These are phyloP conservation scores for Regulus satrapa DNA, from an alignment of 2,113 vertebrate genomes.

Conservation along the genomic window DNA sequence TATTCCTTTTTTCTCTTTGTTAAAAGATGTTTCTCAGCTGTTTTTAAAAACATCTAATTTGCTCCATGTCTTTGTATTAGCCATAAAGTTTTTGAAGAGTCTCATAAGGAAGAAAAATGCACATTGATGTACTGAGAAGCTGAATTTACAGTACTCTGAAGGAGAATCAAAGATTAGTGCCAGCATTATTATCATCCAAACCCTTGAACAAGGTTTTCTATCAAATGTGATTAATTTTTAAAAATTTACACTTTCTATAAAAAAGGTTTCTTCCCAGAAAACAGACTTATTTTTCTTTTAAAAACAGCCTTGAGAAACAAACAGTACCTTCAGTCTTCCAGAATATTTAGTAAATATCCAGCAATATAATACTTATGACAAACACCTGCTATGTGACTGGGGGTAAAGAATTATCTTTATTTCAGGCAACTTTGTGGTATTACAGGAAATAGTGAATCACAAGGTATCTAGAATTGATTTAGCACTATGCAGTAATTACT, in stretches of 20 bases:
- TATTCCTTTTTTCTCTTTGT: neutral
- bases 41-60: neutral
- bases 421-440: neutral
- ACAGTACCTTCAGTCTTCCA: neutral
- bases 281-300: neutral
- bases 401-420: neutral
- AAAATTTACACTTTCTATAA: neutral
- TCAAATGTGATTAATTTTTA: neutral
- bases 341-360: neutral
- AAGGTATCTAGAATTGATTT: neutral
- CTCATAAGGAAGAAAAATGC: neutral
- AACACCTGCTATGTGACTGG: neutral
- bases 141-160: neutral
- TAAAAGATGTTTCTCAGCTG: neutral
- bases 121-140: neutral
- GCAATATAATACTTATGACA: neutral
- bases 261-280: neutral
- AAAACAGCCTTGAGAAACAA: neutral
- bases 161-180: neutral
- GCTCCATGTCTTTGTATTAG: neutral
- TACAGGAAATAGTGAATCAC: neutral
- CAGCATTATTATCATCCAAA: neutral
- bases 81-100: neutral
- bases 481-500: neutral
- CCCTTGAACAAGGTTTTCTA: neutral